phyloP scores from a whole-genome alignment of 2,888 invertebrate genomes.

The Petrophora chlorosata region DNA sequence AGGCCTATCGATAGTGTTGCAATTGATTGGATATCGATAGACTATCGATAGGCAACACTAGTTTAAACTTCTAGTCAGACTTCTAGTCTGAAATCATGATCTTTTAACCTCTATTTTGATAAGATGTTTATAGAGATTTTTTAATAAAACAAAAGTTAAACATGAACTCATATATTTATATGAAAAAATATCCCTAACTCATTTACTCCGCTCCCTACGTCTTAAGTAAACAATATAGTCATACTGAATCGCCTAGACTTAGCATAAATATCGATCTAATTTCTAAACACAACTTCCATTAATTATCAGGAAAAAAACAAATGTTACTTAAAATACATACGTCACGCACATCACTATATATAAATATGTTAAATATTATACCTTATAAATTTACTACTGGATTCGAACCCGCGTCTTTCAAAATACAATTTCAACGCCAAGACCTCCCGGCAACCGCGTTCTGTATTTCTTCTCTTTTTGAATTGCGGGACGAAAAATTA shows the following conservation, averaged over 20 bases:
- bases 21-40: no score
- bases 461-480: no score
- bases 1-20: no score
- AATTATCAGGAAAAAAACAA: no score
- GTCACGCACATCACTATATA: background rate
- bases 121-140: constrained; percentile 2
- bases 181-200: constrained; percentile 23
- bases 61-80: no score
- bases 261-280: constrained; percentile 5
- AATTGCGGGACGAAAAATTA: no score
- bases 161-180: constrained; percentile 51
- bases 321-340: background rate
- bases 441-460: no score
- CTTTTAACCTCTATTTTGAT: constrained; percentile 9
- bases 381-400: no score
- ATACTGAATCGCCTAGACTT: constrained; percentile 27
- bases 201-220: constrained; percentile 6
- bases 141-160: constrained; percentile 11
- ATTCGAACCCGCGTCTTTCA: no score
- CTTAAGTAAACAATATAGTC: constrained; percentile 7
- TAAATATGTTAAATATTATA: no score
- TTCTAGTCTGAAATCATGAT: constrained; percentile 34
- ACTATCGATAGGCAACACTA: no score
- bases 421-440: no score
- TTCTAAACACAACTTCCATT: background rate